phyloP scores from a whole-genome alignment of 1,140 invertebrate genomes.

The Drosophila teissieri region DNA sequence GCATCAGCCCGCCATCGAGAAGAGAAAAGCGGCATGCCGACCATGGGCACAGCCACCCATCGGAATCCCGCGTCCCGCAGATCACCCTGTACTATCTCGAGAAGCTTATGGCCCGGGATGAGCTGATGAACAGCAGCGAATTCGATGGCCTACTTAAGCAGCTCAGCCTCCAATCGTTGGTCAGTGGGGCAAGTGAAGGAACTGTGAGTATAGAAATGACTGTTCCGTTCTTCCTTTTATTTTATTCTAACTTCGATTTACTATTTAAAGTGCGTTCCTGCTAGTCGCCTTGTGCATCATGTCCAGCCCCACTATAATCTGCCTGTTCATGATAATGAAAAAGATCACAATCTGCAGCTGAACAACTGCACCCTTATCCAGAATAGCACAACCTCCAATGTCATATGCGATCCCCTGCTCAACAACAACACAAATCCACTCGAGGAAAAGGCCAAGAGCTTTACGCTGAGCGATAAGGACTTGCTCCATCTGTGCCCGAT shows the following conservation, averaged over 20 bases:
- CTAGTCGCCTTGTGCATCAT: conserved; percentile 68
- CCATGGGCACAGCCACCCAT: conserved; percentile 32
- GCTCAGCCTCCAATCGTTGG: conserved; percentile 86
- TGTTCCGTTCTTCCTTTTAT: not conserved
- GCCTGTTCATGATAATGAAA: conserved; percentile 40
- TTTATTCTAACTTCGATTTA: not conserved
- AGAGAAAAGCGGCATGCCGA: conserved; percentile 75
- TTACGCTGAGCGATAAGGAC: conserved; percentile 60
- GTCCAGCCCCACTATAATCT: conserved; percentile 69
- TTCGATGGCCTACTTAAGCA: conserved; percentile 88
- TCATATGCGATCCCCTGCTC: conserved; percentile 36
- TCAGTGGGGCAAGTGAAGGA: conserved; percentile 85
- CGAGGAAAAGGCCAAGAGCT: conserved; percentile 30
- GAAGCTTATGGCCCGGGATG: conserved; percentile 86
- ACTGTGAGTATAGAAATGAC: conserved; percentile 81
- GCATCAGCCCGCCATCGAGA: conserved; percentile 65
- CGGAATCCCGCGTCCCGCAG: conserved; percentile 44
- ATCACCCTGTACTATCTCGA: conserved; percentile 83
- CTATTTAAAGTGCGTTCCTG: conserved; percentile 50
- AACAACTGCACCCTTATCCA: conserved; percentile 46
- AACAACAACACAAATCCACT: conserved; percentile 5
- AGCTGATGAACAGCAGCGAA: conserved; percentile 40
- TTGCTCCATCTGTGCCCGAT: conserved; percentile 88
- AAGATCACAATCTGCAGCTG: conserved; percentile 13
- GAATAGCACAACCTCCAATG: conserved; percentile 33